Evolutionary conservation across 1,140 invertebrate species (phyloP), one percentile per base, ranked within the genome.

Genomic region (Theocolax elegans): DNA sequence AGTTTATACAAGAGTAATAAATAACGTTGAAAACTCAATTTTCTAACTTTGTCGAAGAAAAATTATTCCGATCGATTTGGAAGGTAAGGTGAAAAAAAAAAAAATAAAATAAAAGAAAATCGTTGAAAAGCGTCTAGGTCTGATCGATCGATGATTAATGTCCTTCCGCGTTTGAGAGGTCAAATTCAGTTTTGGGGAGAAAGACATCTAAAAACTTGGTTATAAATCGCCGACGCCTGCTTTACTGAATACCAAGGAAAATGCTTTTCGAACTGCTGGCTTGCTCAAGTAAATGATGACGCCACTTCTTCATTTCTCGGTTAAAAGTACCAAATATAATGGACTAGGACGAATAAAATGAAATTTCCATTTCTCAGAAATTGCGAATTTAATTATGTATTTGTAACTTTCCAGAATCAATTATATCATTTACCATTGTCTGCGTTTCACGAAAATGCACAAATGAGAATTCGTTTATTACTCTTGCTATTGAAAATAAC

Each of bases 141-240:
- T 54, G 48, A 69, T 56, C 49, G 19, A 3, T 42, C 19, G 31
- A 65, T 65, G 68, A 71, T 58, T 65, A 48, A 71, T 65, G n/a
- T 44, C n/a, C 23, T 23, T 23, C 9, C 17, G 21, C 3, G 6
- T 53, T 23, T 1, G 31, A 58, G 21, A 42, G 59, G 21, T 23
- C 49, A 21, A 64, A 64, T 58, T 42, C 56, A 19, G 19, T 35
- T 23, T 29, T n/a, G 25, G 8, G 44, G 15, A 42, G 58, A 51
- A 17, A 63, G n/a, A 51, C 56, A 60, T 58, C 12, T 19, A 27
- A 53, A 65, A 69, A 54, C 12, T 59, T 59, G 25, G 51, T 25
- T 51, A 62, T 62, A 67, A 72, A 67, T 72, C 15, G 63, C n/a
- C 44, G 21, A 25, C 63, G 59, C 63, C 63, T 60, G 56, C 54